Conservation (phyloP, 2,797 vertebrate genomes). For the Botia kubotai region DNA sequence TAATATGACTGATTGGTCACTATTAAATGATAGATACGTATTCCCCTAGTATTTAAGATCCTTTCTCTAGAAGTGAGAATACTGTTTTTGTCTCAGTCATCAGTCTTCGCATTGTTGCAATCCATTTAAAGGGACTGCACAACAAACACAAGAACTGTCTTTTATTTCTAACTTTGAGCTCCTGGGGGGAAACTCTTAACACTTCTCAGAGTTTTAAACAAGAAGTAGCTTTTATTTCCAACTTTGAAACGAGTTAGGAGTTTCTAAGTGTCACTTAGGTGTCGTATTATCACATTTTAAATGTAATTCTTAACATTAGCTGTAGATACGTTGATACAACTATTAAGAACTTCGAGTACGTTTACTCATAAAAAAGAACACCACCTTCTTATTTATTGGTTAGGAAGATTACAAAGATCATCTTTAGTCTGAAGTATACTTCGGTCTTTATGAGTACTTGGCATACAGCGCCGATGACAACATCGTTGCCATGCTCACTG, state of each 20-base stretch:
- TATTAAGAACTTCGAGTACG: neutral
- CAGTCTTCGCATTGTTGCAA: neutral
- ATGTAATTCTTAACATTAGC: neutral
- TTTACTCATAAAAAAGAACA: neutral
- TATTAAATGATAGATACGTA: conserved; percentile 55
- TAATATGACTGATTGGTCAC: conserved; percentile 52
- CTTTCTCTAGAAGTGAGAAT: conserved; percentile 12
- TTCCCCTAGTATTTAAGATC: neutral
- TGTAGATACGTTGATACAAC: neutral
- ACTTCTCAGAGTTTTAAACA: too few relatives aligned
- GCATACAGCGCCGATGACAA: neutral
- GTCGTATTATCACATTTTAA: neutral
- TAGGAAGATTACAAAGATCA: neutral
- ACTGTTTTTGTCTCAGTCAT: neutral
- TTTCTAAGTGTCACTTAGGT: conserved; percentile 6
- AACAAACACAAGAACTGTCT: neutral
- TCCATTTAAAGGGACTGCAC: neutral
- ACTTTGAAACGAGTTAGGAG: neutral
- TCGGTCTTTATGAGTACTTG: neutral
- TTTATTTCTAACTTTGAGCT: too few relatives aligned
- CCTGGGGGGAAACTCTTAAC: too few relatives aligned
- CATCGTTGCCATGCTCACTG: neutral
- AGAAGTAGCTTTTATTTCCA: too few relatives aligned
- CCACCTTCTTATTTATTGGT: too few relatives aligned
- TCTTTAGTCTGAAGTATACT: neutral